Percentiles rank a stretch among this genome's conserved stretches.
These are phyloP conservation scores for Columba livia DNA, from an alignment of 2,113 vertebrate genomes.

Conservation along the genomic window DNA sequence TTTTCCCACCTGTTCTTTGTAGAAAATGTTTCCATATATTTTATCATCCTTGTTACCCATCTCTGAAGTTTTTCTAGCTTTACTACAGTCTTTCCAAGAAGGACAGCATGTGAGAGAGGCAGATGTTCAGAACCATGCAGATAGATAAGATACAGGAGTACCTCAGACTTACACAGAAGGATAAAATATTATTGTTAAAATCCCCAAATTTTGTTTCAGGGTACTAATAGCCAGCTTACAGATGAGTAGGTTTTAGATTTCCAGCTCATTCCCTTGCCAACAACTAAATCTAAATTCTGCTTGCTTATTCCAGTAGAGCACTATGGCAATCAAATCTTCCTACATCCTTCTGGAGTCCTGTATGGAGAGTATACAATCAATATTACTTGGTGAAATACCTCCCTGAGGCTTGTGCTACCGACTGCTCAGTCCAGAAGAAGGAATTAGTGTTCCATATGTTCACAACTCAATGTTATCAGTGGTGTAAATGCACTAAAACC, in stretches of 20 bases:
- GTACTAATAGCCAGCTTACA: not conserved
- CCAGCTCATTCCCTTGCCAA: not conserved
- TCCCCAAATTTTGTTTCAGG: not conserved
- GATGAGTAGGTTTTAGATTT: not conserved
- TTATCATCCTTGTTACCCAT: not conserved
- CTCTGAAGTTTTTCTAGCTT: not conserved
- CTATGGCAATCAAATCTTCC: not conserved
- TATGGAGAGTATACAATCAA: not conserved
- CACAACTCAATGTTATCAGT: not conserved
- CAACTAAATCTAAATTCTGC: not conserved
- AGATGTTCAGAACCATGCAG: not conserved
- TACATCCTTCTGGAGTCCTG: not conserved
- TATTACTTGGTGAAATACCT: not conserved
- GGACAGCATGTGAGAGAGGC: not conserved
- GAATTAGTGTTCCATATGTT: slow-evolving; percentile 1
- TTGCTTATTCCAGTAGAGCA: not conserved
- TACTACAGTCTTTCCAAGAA: not conserved
- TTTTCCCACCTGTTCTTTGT: not conserved
- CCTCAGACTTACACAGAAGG: not conserved
- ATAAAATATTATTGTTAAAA: not conserved
- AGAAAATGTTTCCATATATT: not conserved
- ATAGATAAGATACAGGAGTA: not conserved
- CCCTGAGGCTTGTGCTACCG: not conserved
- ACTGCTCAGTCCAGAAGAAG: not conserved
- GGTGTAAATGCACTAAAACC: not conserved